A percentile compares a stretch with the other conserved stretches of the same genome.
Conservation (phyloP, 1,140 invertebrate species). For the Microvelia longipes region DNA sequence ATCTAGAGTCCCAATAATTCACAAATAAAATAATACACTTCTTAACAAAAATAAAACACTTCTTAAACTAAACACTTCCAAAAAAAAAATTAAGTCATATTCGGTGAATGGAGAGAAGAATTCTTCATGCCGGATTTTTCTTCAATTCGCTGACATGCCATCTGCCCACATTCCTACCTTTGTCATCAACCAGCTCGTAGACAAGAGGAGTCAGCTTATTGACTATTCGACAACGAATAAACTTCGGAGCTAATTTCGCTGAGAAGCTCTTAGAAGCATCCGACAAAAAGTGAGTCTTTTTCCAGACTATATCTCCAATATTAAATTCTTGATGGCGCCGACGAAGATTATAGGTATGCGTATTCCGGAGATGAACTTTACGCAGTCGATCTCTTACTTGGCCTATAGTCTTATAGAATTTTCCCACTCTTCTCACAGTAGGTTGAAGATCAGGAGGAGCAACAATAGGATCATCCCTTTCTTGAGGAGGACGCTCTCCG, state of each 20-base stretch:
- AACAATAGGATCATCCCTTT: too few species aligned
- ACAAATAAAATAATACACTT: too few species aligned
- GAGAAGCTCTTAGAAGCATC: background rate
- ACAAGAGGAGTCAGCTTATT: slow-evolving; percentile 39
- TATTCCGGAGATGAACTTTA: background rate
- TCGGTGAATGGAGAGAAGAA: too few species aligned
- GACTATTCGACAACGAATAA: background rate
- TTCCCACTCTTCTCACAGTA: background rate
- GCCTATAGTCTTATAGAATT: too few species aligned
- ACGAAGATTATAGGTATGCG: slow-evolving; percentile 4
- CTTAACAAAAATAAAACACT: too few species aligned
- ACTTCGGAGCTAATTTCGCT: slow-evolving; percentile 8
- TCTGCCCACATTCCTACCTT: slow-evolving; percentile 24
- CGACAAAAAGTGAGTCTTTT: slow-evolving; percentile 2
- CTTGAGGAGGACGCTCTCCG: too few species aligned
- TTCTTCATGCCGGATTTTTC: too few species aligned
- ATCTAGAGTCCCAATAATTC: too few species aligned
- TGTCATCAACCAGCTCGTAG: too few species aligned
- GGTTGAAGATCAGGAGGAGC: background rate
- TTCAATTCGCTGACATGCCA: background rate
- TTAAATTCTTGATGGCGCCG: slow-evolving; percentile 2
- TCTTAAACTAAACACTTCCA: too few species aligned
- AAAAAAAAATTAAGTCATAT: too few species aligned
- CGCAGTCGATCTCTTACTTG: background rate
- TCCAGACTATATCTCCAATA: slow-evolving; percentile 5